These are phyloP conservation scores for Adelges cooleyi DNA, from an alignment of 1,140 invertebrate genomes.

Conservation along the genomic window DNA sequence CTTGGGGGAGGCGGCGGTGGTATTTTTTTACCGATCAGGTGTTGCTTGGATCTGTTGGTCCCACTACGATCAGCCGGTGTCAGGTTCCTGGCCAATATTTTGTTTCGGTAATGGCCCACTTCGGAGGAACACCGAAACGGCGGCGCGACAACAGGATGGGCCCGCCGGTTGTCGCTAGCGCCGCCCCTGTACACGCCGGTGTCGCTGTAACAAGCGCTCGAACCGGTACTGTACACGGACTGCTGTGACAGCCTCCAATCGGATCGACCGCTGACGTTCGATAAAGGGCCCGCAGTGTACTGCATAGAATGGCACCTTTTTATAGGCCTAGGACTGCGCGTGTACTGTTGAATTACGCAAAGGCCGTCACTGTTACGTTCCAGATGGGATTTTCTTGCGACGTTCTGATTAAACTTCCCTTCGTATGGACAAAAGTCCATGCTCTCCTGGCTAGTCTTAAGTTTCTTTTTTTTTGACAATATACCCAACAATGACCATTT, in stretches of 20 bases:
- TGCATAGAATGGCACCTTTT: slow-evolving; percentile 14
- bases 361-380: background rate
- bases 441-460: slow-evolving; percentile 13
- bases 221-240: background rate
- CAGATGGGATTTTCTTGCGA: background rate
- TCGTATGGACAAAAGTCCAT: slow-evolving; percentile 17
- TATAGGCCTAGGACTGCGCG: slow-evolving; percentile 7
- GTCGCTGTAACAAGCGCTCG: background rate
- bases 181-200: background rate
- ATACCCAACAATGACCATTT: slow-evolving; percentile 5
- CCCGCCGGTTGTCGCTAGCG: background rate
- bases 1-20: slow-evolving; percentile 58
- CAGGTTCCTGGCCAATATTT: background rate
- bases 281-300: background rate
- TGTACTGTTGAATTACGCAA: slow-evolving; percentile 8
- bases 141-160: background rate
- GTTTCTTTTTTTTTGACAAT: slow-evolving; percentile 23
- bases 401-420: slow-evolving; percentile 14
- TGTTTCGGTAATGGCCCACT: background rate
- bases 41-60: background rate
- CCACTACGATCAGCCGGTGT: background rate
- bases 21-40: slow-evolving; percentile 8
- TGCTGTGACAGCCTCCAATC: slow-evolving; percentile 16
- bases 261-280: background rate
- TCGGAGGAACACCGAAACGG: slow-evolving; percentile 5